These are phyloP conservation scores for Rhynchomys soricoides DNA, from an alignment of 2,113 vertebrate species.

Conservation along the genomic window DNA sequence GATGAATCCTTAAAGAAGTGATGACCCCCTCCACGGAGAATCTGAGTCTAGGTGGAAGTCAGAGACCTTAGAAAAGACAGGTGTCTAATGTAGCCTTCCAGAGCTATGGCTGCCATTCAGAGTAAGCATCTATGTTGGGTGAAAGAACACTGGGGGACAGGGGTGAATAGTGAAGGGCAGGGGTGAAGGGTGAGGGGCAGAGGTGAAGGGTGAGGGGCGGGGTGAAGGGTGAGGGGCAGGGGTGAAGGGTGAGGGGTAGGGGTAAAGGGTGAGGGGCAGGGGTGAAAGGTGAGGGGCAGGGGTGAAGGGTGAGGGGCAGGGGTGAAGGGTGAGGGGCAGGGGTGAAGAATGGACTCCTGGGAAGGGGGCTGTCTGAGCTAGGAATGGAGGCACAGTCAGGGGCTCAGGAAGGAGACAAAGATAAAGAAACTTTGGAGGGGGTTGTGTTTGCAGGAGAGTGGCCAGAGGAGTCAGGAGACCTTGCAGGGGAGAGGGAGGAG, in stretches of 20 bases:
- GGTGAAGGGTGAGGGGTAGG: neutral
- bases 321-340: neutral
- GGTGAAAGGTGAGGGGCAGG: neutral
- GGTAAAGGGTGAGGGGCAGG: neutral
- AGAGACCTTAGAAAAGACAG: too few relatives aligned
- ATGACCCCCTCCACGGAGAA: neutral
- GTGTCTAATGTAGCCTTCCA: neutral
- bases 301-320: neutral
- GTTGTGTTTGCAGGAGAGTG: neutral
- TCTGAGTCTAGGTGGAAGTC: neutral
- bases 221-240: neutral
- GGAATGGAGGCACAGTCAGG: neutral
- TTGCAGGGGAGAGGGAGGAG: neutral
- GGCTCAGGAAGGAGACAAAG: neutral
- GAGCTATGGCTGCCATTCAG: neutral
- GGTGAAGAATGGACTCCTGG: neutral
- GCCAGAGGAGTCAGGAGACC: neutral
- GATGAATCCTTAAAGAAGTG: neutral
- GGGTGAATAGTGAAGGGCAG: neutral
- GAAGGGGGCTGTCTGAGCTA: neutral
- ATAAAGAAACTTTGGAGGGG: neutral
- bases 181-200: neutral
- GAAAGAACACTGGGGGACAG: neutral
- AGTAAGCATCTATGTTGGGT: neutral
- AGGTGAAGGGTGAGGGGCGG: neutral